Evolutionary conservation across 1,140 invertebrate genomes (phyloP), one percentile per base, ranked within the genome.

Genomic region (Akabosia matsudoensis): DNA sequence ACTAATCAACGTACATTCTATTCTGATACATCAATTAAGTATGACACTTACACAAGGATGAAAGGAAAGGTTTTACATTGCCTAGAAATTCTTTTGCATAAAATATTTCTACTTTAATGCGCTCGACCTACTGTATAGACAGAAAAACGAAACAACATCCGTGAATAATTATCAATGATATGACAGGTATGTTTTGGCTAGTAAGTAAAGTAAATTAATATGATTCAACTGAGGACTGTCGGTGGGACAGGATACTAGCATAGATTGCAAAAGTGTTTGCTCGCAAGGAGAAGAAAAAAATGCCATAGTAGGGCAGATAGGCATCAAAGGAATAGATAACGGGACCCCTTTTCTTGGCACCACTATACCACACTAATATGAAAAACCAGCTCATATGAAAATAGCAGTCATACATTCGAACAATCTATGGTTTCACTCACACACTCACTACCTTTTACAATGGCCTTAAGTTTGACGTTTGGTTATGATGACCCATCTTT

Each of bases 341-440:
- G 54, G 54, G 54, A 56, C 54, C 37, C 37, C 37, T 16, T 56
- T 56, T 56, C 54, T 56, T 56, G 54, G 54, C 54, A 56, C 54
- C 54, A 56, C 10, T 24, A 56, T 45, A 45, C 37, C 37, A 45
- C n/a, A n/a, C n/a, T n/a, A 45, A 45, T 18, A 45, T 10, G 7
- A 45, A 45, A 45, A 10, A 18, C 37, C 37, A 10, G 37, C 37
- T 10, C 37, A 18, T 45, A 45, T 10, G 18, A 45, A n/a, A n/a
- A n/a, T n/a, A n/a, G n/a, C n/a, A n/a, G n/a, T n/a, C n/a, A n/a
- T 45, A 45, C 37, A 45, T 18, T 45, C 18, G 37, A 45, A 45
- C 37, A 45, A n/a, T n/a, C n/a, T n/a, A n/a, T n/a, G n/a, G n/a
- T n/a, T 18, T 18, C 18, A 45, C 37, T 45, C 18, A 18, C 37